Conservation (phyloP, 2,797 vertebrate species). For the Eulemur albifrons region DNA sequence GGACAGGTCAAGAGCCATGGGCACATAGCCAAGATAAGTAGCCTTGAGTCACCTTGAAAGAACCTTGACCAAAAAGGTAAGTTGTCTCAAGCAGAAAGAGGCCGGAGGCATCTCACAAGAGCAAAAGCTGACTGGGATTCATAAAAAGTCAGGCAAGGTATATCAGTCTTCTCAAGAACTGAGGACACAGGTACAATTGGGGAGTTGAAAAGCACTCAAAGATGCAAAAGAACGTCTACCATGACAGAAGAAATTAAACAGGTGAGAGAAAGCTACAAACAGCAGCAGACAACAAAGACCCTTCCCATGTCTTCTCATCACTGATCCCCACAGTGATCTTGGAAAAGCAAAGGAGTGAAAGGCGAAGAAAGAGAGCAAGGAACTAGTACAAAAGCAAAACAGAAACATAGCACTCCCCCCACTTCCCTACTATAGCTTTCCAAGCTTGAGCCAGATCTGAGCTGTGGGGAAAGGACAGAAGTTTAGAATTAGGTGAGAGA, state of each 20-base stretch:
- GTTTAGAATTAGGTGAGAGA: not conserved
- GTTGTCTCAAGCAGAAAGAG: not conserved
- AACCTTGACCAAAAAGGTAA: not conserved
- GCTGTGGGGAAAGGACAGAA: not conserved
- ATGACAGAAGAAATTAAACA: not conserved
- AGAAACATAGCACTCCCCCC: too few species aligned
- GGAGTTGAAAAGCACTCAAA: not conserved
- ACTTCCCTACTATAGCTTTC: not conserved
- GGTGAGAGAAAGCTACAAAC: not conserved
- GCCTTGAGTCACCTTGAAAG: not conserved
- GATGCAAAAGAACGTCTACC: not conserved
- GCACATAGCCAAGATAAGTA: not conserved
- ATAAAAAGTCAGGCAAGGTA: not conserved
- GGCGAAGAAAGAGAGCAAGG: not conserved
- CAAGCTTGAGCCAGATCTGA: not conserved
- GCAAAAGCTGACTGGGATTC: not conserved
- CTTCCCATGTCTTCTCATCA: not conserved
- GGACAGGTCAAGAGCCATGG: not conserved
- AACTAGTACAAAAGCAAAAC: not conserved
- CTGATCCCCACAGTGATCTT: not conserved
- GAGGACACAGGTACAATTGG: not conserved
- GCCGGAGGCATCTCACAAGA: not conserved
- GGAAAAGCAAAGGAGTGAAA: not conserved
- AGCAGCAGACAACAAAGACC: not conserved
- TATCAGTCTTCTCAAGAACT: not conserved